phyloP scores from a whole-genome alignment of 2,888 invertebrate genomes.

The Torymus texanus region DNA sequence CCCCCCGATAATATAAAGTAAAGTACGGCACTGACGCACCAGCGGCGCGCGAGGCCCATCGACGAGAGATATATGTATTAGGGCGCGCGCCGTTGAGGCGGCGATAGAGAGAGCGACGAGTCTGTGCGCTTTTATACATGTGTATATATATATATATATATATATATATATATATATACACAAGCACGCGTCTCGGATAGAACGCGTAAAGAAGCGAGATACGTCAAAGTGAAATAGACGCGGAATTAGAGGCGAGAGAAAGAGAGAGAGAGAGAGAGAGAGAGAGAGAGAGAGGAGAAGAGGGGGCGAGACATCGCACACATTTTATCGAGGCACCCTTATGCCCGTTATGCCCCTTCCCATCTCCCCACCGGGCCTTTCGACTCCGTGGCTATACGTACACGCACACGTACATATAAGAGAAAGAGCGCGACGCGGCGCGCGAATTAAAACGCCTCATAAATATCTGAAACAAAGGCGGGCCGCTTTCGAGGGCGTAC shows the following conservation, averaged over 20 bases:
- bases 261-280: constrained; percentile 49
- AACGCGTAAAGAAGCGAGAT: constrained; percentile 6
- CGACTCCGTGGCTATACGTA: constrained; percentile 57
- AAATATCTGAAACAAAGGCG: constrained; percentile 76
- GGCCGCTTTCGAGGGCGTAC: constrained; percentile 72
- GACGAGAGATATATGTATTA: constrained; percentile 77
- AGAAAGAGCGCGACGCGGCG: constrained; percentile 66
- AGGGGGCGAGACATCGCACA: constrained; percentile 35
- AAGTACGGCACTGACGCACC: constrained; percentile 59
- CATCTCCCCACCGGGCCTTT: constrained; percentile 62
- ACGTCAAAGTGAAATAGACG: constrained; percentile 7
- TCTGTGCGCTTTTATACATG: constrained; percentile 74
- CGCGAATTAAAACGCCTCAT: constrained; percentile 76
- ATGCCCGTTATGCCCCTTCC: constrained; percentile 71
- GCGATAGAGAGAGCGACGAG: constrained; percentile 70
- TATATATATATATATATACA: constrained; percentile 62
- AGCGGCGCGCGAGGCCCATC: constrained; percentile 62
- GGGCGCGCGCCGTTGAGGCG: constrained; percentile 73
- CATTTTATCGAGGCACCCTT: constrained; percentile 72
- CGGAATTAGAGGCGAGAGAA: constrained; percentile 40
- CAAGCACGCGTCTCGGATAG: neutral
- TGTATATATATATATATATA: too few relatives aligned
- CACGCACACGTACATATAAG: constrained; percentile 52
- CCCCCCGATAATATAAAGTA: constrained; percentile 58
- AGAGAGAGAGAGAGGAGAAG: constrained; percentile 49